Percentiles rank a stretch among this genome's conserved stretches.
These are phyloP conservation scores for Aromia moschata DNA, from an alignment of 2,888 invertebrate species.

Conservation along the genomic window DNA sequence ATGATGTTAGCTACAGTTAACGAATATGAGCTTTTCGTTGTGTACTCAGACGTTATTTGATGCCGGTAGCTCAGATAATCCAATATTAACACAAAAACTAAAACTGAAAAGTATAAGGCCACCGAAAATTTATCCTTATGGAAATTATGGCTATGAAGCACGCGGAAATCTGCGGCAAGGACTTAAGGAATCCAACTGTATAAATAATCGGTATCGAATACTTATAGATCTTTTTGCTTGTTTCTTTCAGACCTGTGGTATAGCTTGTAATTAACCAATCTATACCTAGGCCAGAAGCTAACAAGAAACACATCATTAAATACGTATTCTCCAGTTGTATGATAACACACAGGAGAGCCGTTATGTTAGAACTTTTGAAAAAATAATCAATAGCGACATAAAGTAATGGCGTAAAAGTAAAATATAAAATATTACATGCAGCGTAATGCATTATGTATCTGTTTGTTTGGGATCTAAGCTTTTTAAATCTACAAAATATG, in stretches of 20 bases:
- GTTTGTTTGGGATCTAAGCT: slow-evolving; percentile 12
- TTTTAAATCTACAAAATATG: slow-evolving; percentile 11
- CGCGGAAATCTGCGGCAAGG: neutral
- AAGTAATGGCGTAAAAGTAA: slow-evolving; percentile 28
- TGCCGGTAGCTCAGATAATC: slow-evolving; percentile 21
- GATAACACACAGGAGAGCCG: slow-evolving; percentile 25
- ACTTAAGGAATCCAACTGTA: slow-evolving; percentile 1
- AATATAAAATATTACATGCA: slow-evolving; percentile 33
- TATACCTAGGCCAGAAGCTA: slow-evolving; percentile 26
- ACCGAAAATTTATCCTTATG: neutral
- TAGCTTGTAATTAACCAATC: slow-evolving; percentile 28
- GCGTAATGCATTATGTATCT: slow-evolving; percentile 31
- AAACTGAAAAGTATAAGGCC: slow-evolving; percentile 5
- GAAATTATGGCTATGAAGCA: slow-evolving; percentile 1
- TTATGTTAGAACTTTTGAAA: neutral
- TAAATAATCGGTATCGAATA: slow-evolving; percentile 24
- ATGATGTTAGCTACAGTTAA: slow-evolving; percentile 31
- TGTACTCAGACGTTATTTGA: neutral
- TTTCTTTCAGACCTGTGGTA: slow-evolving; percentile 6
- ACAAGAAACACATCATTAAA: slow-evolving; percentile 20
- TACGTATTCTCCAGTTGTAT: slow-evolving; percentile 32
- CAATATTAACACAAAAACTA: slow-evolving; percentile 13
- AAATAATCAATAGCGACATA: slow-evolving; percentile 23
- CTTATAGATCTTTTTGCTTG: slow-evolving; percentile 8
- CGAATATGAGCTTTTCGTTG: slow-evolving; percentile 9